Conservation (phyloP, 2,888 invertebrate genomes). For the Biston stratarius region DNA sequence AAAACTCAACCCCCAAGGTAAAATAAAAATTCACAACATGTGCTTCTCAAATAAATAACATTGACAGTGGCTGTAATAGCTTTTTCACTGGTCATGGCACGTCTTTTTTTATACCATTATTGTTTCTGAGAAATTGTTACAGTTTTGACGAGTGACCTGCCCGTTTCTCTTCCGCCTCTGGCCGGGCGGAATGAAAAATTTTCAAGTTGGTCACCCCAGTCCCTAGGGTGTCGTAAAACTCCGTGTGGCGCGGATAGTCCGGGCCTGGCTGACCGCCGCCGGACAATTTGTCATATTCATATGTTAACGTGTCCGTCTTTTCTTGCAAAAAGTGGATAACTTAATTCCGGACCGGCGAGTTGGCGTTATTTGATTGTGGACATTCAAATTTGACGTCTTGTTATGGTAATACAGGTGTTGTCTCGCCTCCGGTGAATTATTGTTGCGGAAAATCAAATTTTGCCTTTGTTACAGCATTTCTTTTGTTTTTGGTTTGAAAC, state of each 20-base stretch:
- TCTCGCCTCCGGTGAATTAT: conserved; percentile 69
- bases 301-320: conserved; percentile 86
- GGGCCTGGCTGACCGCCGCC: conserved; percentile 72
- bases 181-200: conserved; percentile 84
- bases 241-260: conserved; percentile 72
- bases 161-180: conserved; percentile 80
- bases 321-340: conserved; percentile 86
- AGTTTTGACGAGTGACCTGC: conserved; percentile 85
- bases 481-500: conserved; percentile 16
- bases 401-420: conserved; percentile 85
- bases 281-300: conserved; percentile 87
- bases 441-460: conserved; percentile 45
- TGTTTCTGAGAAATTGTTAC: conserved; percentile 86
- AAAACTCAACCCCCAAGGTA: conserved; percentile 82
- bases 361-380: conserved; percentile 82
- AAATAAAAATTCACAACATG: conserved; percentile 83
- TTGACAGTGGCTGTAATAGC: conserved; percentile 82
- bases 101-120: conserved; percentile 80
- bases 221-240: conserved; percentile 85
- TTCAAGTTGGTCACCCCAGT: conserved; percentile 82
- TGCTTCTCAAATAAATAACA: conserved; percentile 83
- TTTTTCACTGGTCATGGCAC: conserved; percentile 74
- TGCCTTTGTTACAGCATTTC: conserved; percentile 37
- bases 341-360: conserved; percentile 75
- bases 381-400: conserved; percentile 85